phyloP scores from a whole-genome alignment of 2,113 vertebrate species.

The Aythya baeri region DNA sequence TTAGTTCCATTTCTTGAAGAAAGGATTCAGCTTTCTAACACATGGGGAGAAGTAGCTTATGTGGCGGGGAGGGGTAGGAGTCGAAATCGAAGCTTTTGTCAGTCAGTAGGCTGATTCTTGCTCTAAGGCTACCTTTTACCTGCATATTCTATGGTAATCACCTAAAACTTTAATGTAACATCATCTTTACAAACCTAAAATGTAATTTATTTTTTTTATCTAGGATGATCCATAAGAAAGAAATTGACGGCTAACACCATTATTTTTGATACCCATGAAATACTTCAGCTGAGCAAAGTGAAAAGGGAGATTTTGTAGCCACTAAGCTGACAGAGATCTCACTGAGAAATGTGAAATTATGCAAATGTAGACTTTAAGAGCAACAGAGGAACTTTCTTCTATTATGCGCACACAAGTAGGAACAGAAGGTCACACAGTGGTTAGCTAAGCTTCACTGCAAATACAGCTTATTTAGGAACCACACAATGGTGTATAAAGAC shows the following conservation, averaged over 20 bases:
- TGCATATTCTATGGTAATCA: slow-evolving; percentile 35
- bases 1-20: slow-evolving; percentile 14
- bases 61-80: neutral
- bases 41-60: neutral
- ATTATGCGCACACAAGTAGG: slow-evolving; percentile 3
- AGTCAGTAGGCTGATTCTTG: slow-evolving; percentile 26
- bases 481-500: neutral
- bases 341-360: slow-evolving; percentile 70
- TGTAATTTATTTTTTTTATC: slow-evolving; percentile 68
- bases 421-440: slow-evolving; percentile 33
- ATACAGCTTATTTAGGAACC: slow-evolving; percentile 6
- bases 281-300: slow-evolving; percentile 41
- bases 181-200: slow-evolving; percentile 56
- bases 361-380: slow-evolving; percentile 54
- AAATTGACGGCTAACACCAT: slow-evolving; percentile 51
- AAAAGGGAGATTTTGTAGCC: slow-evolving; percentile 39
- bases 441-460: slow-evolving; percentile 47
- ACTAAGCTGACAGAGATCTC: slow-evolving; percentile 33
- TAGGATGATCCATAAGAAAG: slow-evolving; percentile 64
- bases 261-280: slow-evolving; percentile 69
- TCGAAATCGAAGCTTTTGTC: slow-evolving; percentile 15
- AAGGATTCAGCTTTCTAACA: slow-evolving; percentile 30
- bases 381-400: slow-evolving; percentile 39
- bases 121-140: slow-evolving; percentile 43
- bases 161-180: slow-evolving; percentile 51